phyloP scores from a whole-genome alignment of 2,888 invertebrate species.

The Drosophila nigricruria region DNA sequence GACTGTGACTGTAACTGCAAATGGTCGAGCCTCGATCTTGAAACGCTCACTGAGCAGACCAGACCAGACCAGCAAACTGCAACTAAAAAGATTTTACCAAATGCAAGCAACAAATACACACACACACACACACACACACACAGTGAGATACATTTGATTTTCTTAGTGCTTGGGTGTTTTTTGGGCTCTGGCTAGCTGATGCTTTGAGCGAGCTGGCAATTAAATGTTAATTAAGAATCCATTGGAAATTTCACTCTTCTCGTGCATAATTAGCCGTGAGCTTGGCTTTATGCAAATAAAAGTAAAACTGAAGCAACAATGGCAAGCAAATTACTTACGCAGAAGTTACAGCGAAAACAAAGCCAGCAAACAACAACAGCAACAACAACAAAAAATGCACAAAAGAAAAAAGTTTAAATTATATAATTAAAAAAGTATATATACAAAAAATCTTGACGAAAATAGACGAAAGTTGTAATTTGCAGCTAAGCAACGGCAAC shows the following conservation, averaged over 20 bases:
- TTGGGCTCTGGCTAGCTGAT: constrained; percentile 3
- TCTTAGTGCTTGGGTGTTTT: constrained; percentile 13
- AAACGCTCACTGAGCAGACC: constrained; percentile 35
- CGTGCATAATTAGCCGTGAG: constrained; percentile 70
- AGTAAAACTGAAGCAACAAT: constrained; percentile 70
- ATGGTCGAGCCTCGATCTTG: constrained; percentile 34
- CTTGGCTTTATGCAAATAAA: constrained; percentile 70
- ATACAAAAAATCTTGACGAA: constrained; percentile 77
- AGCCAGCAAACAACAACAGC: constrained; percentile 29
- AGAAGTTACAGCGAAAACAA: constrained; percentile 67
- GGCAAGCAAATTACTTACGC: constrained; percentile 50
- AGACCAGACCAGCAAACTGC: constrained; percentile 29
- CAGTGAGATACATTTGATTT: not conserved
- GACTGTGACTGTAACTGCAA: constrained; percentile 36
- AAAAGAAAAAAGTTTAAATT: constrained; percentile 72
- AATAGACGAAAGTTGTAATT: constrained; percentile 81
- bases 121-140: constrained; percentile 5
- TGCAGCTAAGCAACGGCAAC: constrained; percentile 54
- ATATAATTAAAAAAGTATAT: constrained; percentile 78
- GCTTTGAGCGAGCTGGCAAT: constrained; percentile 38
- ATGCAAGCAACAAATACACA: constrained; percentile 21
- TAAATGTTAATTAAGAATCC: constrained; percentile 78
- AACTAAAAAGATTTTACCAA: constrained; percentile 30
- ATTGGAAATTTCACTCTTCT: constrained; percentile 71
- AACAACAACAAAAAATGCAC: constrained; percentile 23